Base-by-base conservation (phyloP, 1,140 invertebrate genomes). In the Heliconius hermathena region DNA sequence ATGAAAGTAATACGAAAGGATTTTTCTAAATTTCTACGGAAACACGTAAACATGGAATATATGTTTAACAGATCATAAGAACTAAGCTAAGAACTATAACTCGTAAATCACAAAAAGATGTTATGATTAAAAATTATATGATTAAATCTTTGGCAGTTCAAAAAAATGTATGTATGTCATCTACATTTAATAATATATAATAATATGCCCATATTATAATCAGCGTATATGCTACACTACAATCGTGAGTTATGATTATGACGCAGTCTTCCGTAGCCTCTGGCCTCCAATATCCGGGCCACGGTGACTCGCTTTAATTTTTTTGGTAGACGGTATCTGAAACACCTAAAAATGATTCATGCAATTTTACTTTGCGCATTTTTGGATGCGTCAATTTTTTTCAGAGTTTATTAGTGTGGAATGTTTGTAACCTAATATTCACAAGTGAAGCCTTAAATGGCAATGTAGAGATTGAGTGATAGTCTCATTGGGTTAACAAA, bases 281-380 rank as follows among this genome's bases (percentile, higher is more conserved):
- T 77, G 76, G 76, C 29, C 46, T 77, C 76, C 70, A 71, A 77
- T 77, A 77, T 77, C 76, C 76, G 76, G 66, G 41, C 3, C 20
- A 71, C 70, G 57, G 74, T 22, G 57, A 70, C n/a, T 38, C 60
- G 66, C 41, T 71, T 20, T 36, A 29, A 54, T 22, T 77, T 77
- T 77, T 77, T 77, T 41, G 26, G 22, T 76, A 49, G 76, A 77
- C 75, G 41, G 41, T 72, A 77, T 77, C 70, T 77, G 46, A 77
- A 72, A 77, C 22, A 52, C 72, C 72, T 77, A 36, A 71, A 77
- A 71, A 72, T 77, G 75, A 77, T 77, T 71, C 74, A 71, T 77
- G 57, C 36, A 26, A 70, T 71, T 71, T 71, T 71, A 71, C 70
- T 71, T 71, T 71, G 33, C 6, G 71, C 8, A 71, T 71, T 71